Evolutionary conservation across 2,888 invertebrate species (phyloP), one percentile per base, ranked within the genome.

Genomic region (Darwinula stevensoni): DNA sequence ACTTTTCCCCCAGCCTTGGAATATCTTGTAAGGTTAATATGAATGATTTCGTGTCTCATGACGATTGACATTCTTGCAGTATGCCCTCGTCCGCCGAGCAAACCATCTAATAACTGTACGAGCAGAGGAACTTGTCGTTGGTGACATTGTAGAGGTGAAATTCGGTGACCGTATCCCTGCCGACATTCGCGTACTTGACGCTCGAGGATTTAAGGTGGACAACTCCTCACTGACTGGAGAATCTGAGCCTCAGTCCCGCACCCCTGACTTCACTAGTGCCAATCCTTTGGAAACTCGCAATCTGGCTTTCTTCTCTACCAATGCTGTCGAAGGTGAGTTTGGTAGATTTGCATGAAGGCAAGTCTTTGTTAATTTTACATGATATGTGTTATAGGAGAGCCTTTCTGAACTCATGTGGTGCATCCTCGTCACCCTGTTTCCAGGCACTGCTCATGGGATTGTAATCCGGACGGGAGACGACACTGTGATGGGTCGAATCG

Each of bases 101-200:
- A 56, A 57, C 4, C 48, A 57, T 37, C 57, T 56, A 40, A 37
- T 48, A 34, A 53, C 55, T 34, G 43, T 61, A 12, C 31, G 36
- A 16, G 55, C 59, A 17, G 57, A 59, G 41, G 55, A 57, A 31
- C 41, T 97, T 43, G 88, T 88, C 36, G 63, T 91, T 44, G 94
- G 97, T 39, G 97, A 97, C 55, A 71, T 97, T 42, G 84, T 94
- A 47, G 91, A 94, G 54, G 86, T 97, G 38, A 94, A 94, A 59
- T 94, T 94, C 54, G 94, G 97, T 47, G 94, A 97, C n/a, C n/a
- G n/a, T n/a, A n/a, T n/a, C n/a, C n/a, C n/a, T n/a, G n/a, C n/a
- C n/a, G n/a, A n/a, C n/a, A 65, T 97, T 48, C 70, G 97, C 45
- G 68, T 99, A 48, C 73, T 97, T 50, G 73, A 75, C 52, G 67